Evolutionary conservation across 2,797 vertebrate species (phyloP).

Genomic region (Micropoecilia bifurca): DNA sequence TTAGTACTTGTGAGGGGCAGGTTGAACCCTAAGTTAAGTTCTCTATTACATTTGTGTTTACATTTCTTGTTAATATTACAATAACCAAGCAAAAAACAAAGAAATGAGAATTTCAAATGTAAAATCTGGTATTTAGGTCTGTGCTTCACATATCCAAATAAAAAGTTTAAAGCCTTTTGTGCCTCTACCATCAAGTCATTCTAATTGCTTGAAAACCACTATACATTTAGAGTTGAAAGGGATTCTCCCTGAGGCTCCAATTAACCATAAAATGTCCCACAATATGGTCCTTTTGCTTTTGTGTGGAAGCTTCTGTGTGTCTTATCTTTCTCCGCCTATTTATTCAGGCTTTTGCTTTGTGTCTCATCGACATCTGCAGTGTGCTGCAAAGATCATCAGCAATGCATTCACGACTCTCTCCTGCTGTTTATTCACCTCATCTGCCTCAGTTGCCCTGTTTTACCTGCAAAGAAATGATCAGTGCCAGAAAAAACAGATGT

Average conservation of each 20-base stretch:
- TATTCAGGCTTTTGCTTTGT: slow-evolving; percentile 26
- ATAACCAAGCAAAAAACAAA: background rate
- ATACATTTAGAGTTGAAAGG: background rate
- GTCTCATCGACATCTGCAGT: slow-evolving; percentile 8
- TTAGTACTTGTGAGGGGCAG: background rate
- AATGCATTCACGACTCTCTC: background rate
- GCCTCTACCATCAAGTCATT: background rate
- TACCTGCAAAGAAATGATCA: slow-evolving; percentile 26
- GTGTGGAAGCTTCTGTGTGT: background rate
- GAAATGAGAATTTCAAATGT: background rate
- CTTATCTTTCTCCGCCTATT: background rate
- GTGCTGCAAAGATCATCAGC: slow-evolving; percentile 25
- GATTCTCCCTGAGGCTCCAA: background rate
- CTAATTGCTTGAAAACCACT: background rate
- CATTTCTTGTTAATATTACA: background rate
- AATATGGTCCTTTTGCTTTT: background rate
- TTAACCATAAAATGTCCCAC: slow-evolving; percentile 1
- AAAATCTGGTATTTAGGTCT: slow-evolving; percentile 4
- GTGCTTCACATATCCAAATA: background rate
- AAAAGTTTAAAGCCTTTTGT: background rate
- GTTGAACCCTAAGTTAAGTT: background rate
- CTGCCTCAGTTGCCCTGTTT: slow-evolving; percentile 22
- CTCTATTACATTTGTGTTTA: background rate
- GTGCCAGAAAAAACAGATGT: slow-evolving; percentile 38
- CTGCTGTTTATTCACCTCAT: slow-evolving; percentile 36